These are phyloP conservation scores for Macrobrachium nipponense DNA, from an alignment of 1,140 invertebrate genomes.

Conservation along the genomic window DNA sequence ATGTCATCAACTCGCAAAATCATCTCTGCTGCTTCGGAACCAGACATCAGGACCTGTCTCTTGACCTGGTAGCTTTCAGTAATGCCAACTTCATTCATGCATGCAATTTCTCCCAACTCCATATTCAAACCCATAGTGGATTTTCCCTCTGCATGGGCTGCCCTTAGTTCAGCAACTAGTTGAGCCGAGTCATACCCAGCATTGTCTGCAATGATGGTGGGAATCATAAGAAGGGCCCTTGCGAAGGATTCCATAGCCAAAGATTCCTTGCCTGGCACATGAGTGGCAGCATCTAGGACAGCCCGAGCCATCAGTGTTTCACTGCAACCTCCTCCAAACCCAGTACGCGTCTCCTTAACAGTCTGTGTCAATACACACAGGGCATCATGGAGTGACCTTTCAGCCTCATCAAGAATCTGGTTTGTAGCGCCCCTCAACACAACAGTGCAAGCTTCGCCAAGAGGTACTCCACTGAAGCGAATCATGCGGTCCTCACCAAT, in stretches of 20 bases:
- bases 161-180: slow-evolving; percentile 88
- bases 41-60: slow-evolving; percentile 92
- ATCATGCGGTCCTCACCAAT: slow-evolving; percentile 98
- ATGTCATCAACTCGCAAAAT: slow-evolving; percentile 98
- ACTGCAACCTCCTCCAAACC: slow-evolving; percentile 92
- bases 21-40: slow-evolving; percentile 98
- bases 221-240: slow-evolving; percentile 86
- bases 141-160: slow-evolving; percentile 85
- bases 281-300: slow-evolving; percentile 83
- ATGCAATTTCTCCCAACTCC: slow-evolving; percentile 84
- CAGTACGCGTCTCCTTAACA: slow-evolving; percentile 90
- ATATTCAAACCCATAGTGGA: slow-evolving; percentile 90
- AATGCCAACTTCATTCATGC: slow-evolving; percentile 91
- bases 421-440: slow-evolving; percentile 98
- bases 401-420: slow-evolving; percentile 99
- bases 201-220: slow-evolving; percentile 97
- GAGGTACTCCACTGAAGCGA: slow-evolving; percentile 92
- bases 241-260: slow-evolving; percentile 98
- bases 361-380: slow-evolving; percentile 97
- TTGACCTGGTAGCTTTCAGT: slow-evolving; percentile 98
- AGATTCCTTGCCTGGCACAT: slow-evolving; percentile 96
- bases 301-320: slow-evolving; percentile 98
- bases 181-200: slow-evolving; percentile 98
- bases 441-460: slow-evolving; percentile 97
- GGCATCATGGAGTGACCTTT: slow-evolving; percentile 97